phyloP scores from a whole-genome alignment of 2,888 invertebrate species.

The Drosophila mettleri region DNA sequence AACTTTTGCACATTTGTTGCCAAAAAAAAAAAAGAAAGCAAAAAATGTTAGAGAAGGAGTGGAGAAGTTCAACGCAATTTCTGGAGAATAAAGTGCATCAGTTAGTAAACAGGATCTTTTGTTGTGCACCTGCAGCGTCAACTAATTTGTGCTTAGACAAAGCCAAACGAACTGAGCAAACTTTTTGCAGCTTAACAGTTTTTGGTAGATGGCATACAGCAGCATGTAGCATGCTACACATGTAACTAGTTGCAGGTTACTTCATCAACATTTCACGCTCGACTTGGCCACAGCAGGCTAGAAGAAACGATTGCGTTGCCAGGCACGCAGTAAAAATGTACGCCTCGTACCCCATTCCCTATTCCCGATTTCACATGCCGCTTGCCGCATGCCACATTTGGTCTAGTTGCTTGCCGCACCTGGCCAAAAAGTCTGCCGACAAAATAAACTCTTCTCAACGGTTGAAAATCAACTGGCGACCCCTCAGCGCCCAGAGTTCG shows the following conservation, averaged over 20 bases:
- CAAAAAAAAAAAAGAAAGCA: constrained; percentile 16
- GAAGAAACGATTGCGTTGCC: constrained; percentile 47
- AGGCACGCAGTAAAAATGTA: constrained; percentile 72
- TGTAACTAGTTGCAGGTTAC: constrained; percentile 63
- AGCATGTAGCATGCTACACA: constrained; percentile 46
- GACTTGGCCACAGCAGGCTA: constrained; percentile 60
- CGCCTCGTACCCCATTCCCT: constrained; percentile 29
- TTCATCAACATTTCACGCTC: constrained; percentile 79
- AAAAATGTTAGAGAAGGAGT: constrained; percentile 2
- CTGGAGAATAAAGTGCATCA: constrained; percentile 20
- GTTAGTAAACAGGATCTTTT: constrained; percentile 40
- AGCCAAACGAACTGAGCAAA: constrained; percentile 45
- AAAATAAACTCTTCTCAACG: constrained; percentile 78
- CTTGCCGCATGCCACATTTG: constrained; percentile 19
- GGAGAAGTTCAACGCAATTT: constrained; percentile 5
- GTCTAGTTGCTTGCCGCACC: constrained; percentile 50
- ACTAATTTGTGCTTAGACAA: constrained; percentile 73
- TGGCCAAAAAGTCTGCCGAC: constrained; percentile 50
- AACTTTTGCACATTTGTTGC: constrained; percentile 57
- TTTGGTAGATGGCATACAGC: constrained; percentile 14
- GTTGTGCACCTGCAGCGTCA: constrained; percentile 51
- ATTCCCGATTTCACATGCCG: not conserved
- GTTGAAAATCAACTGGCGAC: constrained; percentile 76
- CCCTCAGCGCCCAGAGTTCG: constrained; percentile 23
- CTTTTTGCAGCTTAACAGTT: constrained; percentile 64